Evolutionary conservation across 30 jellyfish, hydroid and myxozoan species (phyloP).

Genomic region (Turritopsis dohrnii): DNA sequence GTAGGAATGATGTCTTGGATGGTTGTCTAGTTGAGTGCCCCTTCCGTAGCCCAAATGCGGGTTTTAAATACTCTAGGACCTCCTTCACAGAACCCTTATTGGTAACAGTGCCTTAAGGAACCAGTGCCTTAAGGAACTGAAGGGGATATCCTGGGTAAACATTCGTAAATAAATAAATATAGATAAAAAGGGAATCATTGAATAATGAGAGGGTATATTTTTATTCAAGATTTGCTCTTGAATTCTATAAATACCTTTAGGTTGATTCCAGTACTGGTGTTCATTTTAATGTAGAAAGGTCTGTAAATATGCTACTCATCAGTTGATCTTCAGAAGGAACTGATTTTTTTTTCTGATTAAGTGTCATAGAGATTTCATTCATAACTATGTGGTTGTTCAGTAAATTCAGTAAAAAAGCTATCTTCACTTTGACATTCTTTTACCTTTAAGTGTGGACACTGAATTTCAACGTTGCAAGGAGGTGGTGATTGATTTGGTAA

Average conservation of each 20-base stretch:
- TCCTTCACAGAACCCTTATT: too few species aligned
- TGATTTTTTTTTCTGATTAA: background rate
- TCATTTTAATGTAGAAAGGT: background rate
- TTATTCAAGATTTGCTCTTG: background rate
- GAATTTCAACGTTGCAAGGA: background rate
- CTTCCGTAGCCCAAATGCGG: too few species aligned
- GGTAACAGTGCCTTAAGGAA: too few species aligned
- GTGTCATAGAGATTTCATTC: background rate
- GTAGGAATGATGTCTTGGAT: too few species aligned
- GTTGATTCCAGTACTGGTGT: background rate
- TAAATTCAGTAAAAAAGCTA: background rate
- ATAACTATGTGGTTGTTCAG: background rate
- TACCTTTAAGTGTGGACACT: background rate
- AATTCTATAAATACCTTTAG: background rate
- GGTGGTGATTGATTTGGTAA: background rate
- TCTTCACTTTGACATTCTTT: background rate
- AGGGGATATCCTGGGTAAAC: too few species aligned
- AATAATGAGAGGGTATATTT: background rate
- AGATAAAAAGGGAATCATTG: background rate
- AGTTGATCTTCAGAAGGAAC: background rate
- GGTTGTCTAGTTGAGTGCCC: too few species aligned
- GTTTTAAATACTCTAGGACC: too few species aligned
- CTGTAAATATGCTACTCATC: background rate
- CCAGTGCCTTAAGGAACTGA: too few species aligned
- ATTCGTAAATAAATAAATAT: too few species aligned